Evolutionary conservation across 2,888 invertebrate genomes (phyloP).

Genomic region (Metalampra italica): DNA sequence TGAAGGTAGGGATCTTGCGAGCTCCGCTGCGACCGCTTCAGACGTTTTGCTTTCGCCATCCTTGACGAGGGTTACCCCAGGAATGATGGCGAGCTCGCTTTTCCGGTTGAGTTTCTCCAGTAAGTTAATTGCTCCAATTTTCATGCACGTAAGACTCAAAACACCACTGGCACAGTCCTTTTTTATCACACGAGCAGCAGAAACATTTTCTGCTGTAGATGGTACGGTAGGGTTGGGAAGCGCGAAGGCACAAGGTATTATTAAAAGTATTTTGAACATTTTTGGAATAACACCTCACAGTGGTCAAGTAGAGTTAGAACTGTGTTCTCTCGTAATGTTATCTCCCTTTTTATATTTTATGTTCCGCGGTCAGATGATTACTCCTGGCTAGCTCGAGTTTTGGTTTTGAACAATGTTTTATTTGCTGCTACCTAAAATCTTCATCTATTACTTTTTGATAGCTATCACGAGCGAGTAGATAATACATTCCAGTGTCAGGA

Average conservation of each 20-base stretch:
- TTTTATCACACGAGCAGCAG: constrained; percentile 26
- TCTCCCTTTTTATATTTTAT: constrained; percentile 57
- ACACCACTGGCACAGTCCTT: constrained; percentile 48
- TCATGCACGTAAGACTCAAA: constrained; percentile 44
- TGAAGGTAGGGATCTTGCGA: constrained; percentile 84
- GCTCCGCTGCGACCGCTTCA: constrained; percentile 70
- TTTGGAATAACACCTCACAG: constrained; percentile 29
- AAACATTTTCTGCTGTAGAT: constrained; percentile 25
- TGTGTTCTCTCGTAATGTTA: constrained; percentile 35
- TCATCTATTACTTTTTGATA: constrained; percentile 2
- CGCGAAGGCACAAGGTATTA: constrained; percentile 30
- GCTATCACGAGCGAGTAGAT: constrained; percentile 17
- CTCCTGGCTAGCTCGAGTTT: constrained; percentile 38
- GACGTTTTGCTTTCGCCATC: constrained; percentile 81
- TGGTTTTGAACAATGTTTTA: constrained; percentile 24
- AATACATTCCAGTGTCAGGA: constrained; percentile 17
- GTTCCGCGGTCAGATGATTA: constrained; percentile 53
- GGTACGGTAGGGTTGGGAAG: constrained; percentile 38
- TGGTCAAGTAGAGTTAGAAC: constrained; percentile 27
- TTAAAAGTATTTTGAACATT: constrained; percentile 37
- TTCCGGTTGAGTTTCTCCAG: constrained; percentile 44
- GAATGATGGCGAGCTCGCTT: constrained; percentile 41
- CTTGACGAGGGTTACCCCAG: constrained; percentile 80
- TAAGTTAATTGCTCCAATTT: constrained; percentile 44
- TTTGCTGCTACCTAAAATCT: constrained; percentile 14